These are phyloP conservation scores for Verasper variegatus DNA, from an alignment of 2,113 vertebrate species.

Conservation along the genomic window DNA sequence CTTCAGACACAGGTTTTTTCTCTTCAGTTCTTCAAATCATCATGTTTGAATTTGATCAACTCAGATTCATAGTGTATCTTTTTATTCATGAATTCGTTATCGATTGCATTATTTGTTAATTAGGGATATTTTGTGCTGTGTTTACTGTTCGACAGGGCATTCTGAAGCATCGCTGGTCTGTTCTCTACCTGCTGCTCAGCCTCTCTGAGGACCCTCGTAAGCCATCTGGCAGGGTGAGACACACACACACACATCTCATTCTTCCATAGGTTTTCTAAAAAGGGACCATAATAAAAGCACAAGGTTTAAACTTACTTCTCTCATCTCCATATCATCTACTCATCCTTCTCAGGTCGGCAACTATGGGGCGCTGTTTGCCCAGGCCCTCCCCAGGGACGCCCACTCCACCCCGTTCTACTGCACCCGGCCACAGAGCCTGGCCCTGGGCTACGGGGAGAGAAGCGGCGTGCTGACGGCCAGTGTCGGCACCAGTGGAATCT, in stretches of 20 bases:
- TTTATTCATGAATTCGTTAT: too few species aligned
- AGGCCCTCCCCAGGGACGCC: conserved; percentile 92
- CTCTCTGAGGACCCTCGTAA: conserved; percentile 97
- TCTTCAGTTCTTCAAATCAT: neutral
- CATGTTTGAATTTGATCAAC: too few species aligned
- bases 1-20: conserved; percentile 91
- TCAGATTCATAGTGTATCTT: neutral
- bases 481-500: conserved; percentile 93
- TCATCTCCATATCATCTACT: neutral
- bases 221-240: conserved; percentile 88
- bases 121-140: neutral
- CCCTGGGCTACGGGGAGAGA: conserved; percentile 90
- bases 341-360: conserved; percentile 86
- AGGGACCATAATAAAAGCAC: neutral
- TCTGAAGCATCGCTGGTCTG: conserved; percentile 96
- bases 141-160: conserved; percentile 83
- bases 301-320: neutral
- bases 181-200: conserved; percentile 96
- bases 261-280: neutral
- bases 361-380: conserved; percentile 91
- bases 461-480: conserved; percentile 83
- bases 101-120: too few species aligned
- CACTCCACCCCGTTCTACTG: conserved; percentile 97
- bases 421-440: conserved; percentile 92
- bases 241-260: neutral